Evolutionary conservation across 2,888 invertebrate genomes (phyloP).

Genomic region (Abrostola tripartita): DNA sequence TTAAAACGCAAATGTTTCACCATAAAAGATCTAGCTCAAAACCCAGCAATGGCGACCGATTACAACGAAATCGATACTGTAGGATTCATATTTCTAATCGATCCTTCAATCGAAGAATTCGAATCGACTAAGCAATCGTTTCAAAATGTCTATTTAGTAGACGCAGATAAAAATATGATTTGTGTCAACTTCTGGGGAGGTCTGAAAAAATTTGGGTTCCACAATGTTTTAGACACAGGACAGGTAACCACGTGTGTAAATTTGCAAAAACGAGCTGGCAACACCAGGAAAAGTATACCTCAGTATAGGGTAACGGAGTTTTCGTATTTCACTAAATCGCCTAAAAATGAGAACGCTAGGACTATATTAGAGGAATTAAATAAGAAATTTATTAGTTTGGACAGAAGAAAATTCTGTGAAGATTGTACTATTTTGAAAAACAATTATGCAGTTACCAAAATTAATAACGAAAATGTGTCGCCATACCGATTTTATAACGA

Average conservation of each 20-base stretch:
- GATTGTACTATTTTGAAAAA: conserved; percentile 74
- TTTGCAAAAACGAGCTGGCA: conserved; percentile 89
- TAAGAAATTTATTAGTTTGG: conserved; percentile 60
- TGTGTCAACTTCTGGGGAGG: conserved; percentile 88
- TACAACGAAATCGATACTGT: conserved; percentile 93
- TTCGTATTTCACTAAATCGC: conserved; percentile 89
- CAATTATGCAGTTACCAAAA: conserved; percentile 63
- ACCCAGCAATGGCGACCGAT: conserved; percentile 65
- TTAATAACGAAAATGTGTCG: conserved; percentile 71
- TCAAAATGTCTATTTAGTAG: conserved; percentile 89
- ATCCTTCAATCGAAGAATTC: conserved; percentile 79
- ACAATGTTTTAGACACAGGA: conserved; percentile 88
- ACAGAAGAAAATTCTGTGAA: conserved; percentile 66
- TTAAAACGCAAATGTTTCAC: conserved; percentile 77
- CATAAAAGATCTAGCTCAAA: conserved; percentile 81
- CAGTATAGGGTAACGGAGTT: conserved; percentile 90
- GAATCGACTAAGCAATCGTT: conserved; percentile 72
- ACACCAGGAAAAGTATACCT: conserved; percentile 84
- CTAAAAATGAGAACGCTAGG: conserved; percentile 85
- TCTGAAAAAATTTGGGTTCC: conserved; percentile 81
- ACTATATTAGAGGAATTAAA: conserved; percentile 81
- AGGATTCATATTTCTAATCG: conserved; percentile 90
- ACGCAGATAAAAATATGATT: conserved; percentile 85
- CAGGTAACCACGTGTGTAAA: conserved; percentile 89
- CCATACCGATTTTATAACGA: conserved; percentile 75